These are phyloP conservation scores for Drosophila flavopinicola DNA, from an alignment of 2,888 invertebrate genomes.

Conservation along the genomic window DNA sequence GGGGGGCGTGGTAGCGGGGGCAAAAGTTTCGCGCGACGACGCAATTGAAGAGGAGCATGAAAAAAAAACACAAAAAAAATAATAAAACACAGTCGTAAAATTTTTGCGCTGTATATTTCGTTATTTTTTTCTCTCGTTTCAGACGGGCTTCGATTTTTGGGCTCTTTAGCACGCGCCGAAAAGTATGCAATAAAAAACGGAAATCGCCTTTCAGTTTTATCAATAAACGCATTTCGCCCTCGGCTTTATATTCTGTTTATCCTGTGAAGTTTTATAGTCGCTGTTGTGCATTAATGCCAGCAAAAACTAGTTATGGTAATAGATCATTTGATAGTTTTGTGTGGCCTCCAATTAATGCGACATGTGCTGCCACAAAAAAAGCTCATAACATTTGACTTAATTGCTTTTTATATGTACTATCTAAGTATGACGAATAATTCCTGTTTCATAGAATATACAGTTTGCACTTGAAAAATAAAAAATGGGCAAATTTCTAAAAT, in stretches of 20 bases:
- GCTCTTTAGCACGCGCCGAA: slow-evolving; percentile 40
- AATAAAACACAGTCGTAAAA: slow-evolving; percentile 43
- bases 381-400: slow-evolving; percentile 9
- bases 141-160: slow-evolving; percentile 22
- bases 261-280: slow-evolving; percentile 24
- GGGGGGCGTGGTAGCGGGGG: too few relatives aligned
- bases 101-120: slow-evolving; percentile 22
- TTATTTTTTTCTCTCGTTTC: neutral
- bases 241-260: too few relatives aligned
- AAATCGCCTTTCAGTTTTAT: slow-evolving; percentile 47
- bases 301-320: slow-evolving; percentile 16
- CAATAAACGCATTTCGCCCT: slow-evolving; percentile 59
- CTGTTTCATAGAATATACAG: too few relatives aligned
- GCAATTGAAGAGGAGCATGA: slow-evolving; percentile 37
- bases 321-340: slow-evolving; percentile 13
- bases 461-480: too few relatives aligned
- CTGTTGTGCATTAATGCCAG: neutral
- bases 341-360: slow-evolving; percentile 10
- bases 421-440: neutral
- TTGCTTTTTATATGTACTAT: neutral
- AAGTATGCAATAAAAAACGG: slow-evolving; percentile 48
- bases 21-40: neutral
- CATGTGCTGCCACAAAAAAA: slow-evolving; percentile 5
- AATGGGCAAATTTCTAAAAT: too few relatives aligned
- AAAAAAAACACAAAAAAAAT: too few relatives aligned